Evolutionary conservation across 2,797 vertebrate species (phyloP), one percentile per base, ranked within the genome.

Genomic region (Mus minutoides): DNA sequence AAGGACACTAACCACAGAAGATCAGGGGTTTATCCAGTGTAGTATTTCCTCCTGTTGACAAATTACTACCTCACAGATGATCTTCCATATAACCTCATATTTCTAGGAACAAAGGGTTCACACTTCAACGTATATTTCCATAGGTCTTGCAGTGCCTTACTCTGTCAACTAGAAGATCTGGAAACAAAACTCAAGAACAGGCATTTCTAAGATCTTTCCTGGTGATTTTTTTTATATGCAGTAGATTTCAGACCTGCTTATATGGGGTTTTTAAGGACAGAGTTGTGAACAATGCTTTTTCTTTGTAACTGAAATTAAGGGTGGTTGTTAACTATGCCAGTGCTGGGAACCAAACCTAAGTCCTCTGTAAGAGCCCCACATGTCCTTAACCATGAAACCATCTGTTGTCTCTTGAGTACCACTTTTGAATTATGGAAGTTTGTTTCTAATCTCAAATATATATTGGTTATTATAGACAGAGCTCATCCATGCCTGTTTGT

Each of bases 381-480:
- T 49, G 12, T 67, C 19, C 10, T 67, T 85, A 22, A 67, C 12
- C 29, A 49, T 43, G 7, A 67, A 84, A 19, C 11, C 0, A 2
- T 69, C 43, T 76, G 3, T 21, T 31, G 17, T 52, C 6, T 69
- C 29, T 52, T 34, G 6, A 4, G 13, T n/a, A 16, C 62, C 31
- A 43, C 9, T 83, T 62, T 34, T 62, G 37, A 37, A 56, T 31
- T n/a, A 0, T 60, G 3, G 21, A 92, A 58, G 60, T 67, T 92
- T 56, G 67, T n/a, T 88, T 92, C 13, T 78, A 82, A 2, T 71
- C 0, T 80, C 64, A 94, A 54, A 89, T 73, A 71, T 82, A 49
- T 92, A 69, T 89, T 85, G 67, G 86, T 91, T 95, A 67, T 37
- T 90, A 6, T 67, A 64, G 49, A 96, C 14, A 40, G 0, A 58